Percentiles rank a stretch among this genome's conserved stretches.
Evolutionary conservation across 2,888 invertebrate genomes (phyloP).

Genomic region (Hirtodrosophila trivittata): DNA sequence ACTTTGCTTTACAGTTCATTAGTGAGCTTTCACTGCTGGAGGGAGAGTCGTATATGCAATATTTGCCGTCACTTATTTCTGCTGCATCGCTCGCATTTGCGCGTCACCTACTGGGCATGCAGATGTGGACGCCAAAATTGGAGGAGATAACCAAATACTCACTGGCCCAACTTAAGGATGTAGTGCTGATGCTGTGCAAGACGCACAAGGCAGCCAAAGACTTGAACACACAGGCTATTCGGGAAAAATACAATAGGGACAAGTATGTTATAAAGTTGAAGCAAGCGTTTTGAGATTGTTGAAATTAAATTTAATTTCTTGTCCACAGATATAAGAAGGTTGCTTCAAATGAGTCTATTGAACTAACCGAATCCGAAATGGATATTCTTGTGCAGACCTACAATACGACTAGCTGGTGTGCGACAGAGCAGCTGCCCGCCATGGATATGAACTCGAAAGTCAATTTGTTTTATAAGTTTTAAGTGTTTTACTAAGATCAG

Average conservation of each 20-base stretch:
- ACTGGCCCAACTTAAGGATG: constrained; percentile 87
- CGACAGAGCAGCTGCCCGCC: constrained; percentile 33
- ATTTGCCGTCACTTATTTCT: constrained; percentile 92
- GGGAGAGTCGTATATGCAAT: constrained; percentile 93
- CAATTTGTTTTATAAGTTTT: constrained; percentile 73
- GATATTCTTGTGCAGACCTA: constrained; percentile 64
- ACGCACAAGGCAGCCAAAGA: constrained; percentile 88
- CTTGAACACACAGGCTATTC: constrained; percentile 92
- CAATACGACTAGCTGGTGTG: constrained; percentile 40
- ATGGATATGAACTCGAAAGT: constrained; percentile 41
- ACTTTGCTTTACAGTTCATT: constrained; percentile 90
- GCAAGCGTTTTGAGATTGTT: no score
- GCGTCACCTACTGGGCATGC: constrained; percentile 87
- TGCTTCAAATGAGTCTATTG: constrained; percentile 72
- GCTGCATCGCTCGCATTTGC: constrained; percentile 92
- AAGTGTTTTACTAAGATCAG: constrained; percentile 60
- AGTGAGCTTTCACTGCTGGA: constrained; percentile 93
- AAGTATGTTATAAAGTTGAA: constrained; percentile 86
- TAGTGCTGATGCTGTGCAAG: constrained; percentile 88
- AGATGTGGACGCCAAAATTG: constrained; percentile 88
- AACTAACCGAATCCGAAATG: constrained; percentile 72
- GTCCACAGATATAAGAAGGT: constrained; percentile 80
- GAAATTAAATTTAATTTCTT: not conserved
- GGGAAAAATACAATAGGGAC: constrained; percentile 93
- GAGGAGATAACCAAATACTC: constrained; percentile 88